Evolutionary conservation across 2,888 invertebrate genomes (phyloP), one percentile per base, ranked within the genome.

Genomic region (Branchinecta sandiegonensis): DNA sequence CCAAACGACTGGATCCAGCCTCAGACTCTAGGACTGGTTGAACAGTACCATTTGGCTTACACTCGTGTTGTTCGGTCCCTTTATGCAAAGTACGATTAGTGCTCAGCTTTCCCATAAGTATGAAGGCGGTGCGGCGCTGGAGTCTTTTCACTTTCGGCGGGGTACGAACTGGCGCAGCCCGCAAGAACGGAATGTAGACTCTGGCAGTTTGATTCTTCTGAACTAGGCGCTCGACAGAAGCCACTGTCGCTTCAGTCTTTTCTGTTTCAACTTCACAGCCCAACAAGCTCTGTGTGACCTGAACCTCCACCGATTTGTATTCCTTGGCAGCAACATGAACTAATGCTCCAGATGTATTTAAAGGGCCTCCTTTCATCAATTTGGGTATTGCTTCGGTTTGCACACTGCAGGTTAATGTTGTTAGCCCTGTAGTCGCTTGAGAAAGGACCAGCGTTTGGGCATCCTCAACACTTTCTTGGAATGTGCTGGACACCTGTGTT

Each of bases 401-500:
- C 23, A 17, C 9, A 56, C 11, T 3, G 23, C 14, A 56, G 1
- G 63, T n/a, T 17, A 17, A 23, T 17, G 63, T 56, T 56, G 63
- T 56, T 23, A 56, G 2, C n/a, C 14, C 10, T 56, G 63, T 10
- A 56, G 63, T 56, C n/a, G 8, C 63, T 10, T 56, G 9, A n/a
- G 63, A 56, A 56, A 56, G 63, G 8, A 56, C 23, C 63, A 17
- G 14, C 9, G 63, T 56, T 10, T n/a, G 14, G 14, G 63, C 63
- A 56, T 56, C 23, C 23, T 56, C 63, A 56, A 23, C 63, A 56
- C n/a, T 23, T 56, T 56, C 23, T 56, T 56, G 14, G 23, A 56
- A 9, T 9, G 11, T 17, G 23, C n/a, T 17, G 10, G 63, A 56
- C n/a, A 10, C n/a, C 8, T 23, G n/a, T 10, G 63, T n/a, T 56